Evolutionary conservation across 2,113 vertebrate genomes (phyloP), one percentile per base, ranked within the genome.

Genomic region (Sitta europaea): DNA sequence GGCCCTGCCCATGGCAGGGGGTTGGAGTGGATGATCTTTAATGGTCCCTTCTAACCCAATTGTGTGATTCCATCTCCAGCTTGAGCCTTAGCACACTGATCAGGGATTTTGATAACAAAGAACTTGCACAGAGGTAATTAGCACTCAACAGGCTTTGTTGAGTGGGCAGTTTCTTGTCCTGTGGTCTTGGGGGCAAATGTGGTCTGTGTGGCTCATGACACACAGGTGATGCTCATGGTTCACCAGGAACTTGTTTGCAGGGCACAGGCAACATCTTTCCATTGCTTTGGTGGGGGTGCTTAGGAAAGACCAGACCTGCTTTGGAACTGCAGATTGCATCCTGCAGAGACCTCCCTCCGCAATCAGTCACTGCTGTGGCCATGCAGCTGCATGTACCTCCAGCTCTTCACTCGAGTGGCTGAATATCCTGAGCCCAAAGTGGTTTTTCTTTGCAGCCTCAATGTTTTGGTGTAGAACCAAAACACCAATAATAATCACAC

Each of bases 201-300:
- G 28, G 3, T 29, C 28, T 36, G 36, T 22, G 29, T 3, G 10
- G 23, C 42, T 54, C 7, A 5, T 0, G 9, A 22, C 45, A 9
- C 29, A 2, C 3, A 4, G 25, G 13, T 3, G 6, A 35, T 9
- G 16, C 12, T 47, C 33, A 5, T 20, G 0, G 0, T 4, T 0
- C 23, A 14, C 11, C 27, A 10, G 17, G 10, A 15, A 35, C 0
- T 1, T 11, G 43, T 71, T 74, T 74, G 36, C 22, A 42, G 62
- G 72, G 31, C n/a, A 50, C 27, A 61, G 50, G 22, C 16, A 10
- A 1, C 63, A 14, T 16, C 31, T 61, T 22, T 36, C 7, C 24
- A 16, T 51, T 68, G 18, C 33, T 58, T 15, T 11, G 36, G 36
- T 4, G n/a, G 75, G 11, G 15, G 2, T 3, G 12, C 28, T 54